Evolutionary conservation across 2,113 vertebrate genomes (phyloP).

Genomic region (Romanogobio albipinnatus): DNA sequence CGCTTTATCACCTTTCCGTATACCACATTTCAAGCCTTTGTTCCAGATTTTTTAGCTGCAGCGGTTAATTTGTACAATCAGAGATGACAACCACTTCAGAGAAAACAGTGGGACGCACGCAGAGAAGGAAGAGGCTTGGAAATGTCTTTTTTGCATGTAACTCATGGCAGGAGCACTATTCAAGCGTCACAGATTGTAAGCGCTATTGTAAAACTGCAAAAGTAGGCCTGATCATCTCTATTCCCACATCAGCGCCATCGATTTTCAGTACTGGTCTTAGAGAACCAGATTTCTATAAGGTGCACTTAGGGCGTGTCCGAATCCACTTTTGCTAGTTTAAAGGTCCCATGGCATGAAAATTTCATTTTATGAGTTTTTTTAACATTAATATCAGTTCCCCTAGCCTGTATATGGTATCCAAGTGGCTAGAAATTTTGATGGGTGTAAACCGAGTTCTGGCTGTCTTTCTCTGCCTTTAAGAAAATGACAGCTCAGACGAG

Average conservation of each 20-base stretch:
- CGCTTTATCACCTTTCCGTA: slow-evolving; percentile 51
- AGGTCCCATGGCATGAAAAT: too few species aligned
- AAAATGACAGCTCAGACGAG: too few species aligned
- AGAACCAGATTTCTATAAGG: not conserved
- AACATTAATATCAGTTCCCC: too few species aligned
- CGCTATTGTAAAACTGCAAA: not conserved
- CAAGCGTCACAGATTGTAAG: not conserved
- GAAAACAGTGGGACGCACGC: slow-evolving; percentile 30
- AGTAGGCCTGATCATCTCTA: not conserved
- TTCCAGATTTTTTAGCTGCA: slow-evolving; percentile 36
- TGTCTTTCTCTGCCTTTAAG: too few species aligned
- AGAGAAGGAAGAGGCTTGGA: not conserved
- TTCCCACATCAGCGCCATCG: not conserved
- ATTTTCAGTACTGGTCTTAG: not conserved
- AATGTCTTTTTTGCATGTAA: slow-evolving; percentile 1
- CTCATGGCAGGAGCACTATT: slow-evolving; percentile 24
- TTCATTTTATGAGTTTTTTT: too few species aligned
- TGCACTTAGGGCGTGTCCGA: too few species aligned
- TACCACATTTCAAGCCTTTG: slow-evolving; percentile 42
- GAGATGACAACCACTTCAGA: slow-evolving; percentile 42
- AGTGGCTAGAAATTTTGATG: too few species aligned
- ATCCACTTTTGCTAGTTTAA: too few species aligned
- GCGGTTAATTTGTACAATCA: slow-evolving; percentile 49
- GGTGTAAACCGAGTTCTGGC: too few species aligned
- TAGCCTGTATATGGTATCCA: too few species aligned